A percentile compares a stretch with the other conserved stretches of the same genome.
Evolutionary conservation across 1,140 invertebrate genomes (phyloP).

Genomic region (Brachystomella parvula): DNA sequence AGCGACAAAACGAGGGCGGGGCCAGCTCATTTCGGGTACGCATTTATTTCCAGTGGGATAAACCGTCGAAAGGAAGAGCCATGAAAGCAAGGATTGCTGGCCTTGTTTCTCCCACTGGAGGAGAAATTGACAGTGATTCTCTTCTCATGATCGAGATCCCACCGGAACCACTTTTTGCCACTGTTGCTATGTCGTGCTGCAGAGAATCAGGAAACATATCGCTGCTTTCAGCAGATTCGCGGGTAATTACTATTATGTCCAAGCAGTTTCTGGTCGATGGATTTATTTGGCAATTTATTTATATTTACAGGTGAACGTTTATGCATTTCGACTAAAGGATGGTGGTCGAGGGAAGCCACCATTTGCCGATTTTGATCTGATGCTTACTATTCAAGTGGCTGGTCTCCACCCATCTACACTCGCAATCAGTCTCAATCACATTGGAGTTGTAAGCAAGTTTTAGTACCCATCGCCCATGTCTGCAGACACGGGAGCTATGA

Average conservation of each 20-base stretch:
- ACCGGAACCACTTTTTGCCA: slow-evolving; percentile 15
- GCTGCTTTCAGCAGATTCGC: slow-evolving; percentile 23
- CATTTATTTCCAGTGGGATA: slow-evolving; percentile 37
- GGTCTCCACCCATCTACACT: slow-evolving; percentile 18
- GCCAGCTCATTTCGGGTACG: slow-evolving; percentile 19
- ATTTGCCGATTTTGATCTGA: slow-evolving; percentile 35
- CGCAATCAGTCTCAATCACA: slow-evolving; percentile 22
- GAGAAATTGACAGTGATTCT: slow-evolving; percentile 26
- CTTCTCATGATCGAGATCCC: slow-evolving; percentile 36
- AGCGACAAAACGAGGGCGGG: slow-evolving; percentile 34
- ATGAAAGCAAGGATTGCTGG: slow-evolving; percentile 61
- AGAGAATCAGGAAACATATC: slow-evolving; percentile 32
- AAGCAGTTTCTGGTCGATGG: neutral
- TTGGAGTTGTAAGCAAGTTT: neutral
- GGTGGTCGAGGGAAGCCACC: slow-evolving; percentile 26
- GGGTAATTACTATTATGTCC: slow-evolving; percentile 8
- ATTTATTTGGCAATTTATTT: neutral
- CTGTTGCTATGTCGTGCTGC: slow-evolving; percentile 28
- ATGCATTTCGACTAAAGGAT: slow-evolving; percentile 32
- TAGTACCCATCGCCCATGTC: no score
- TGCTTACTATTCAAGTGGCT: slow-evolving; percentile 25
- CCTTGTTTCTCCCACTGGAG: slow-evolving; percentile 29
- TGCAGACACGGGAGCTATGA: no score
- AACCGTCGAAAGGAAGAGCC: slow-evolving; percentile 41
- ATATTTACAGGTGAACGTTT: slow-evolving; percentile 19